These are phyloP conservation scores for Protophormia terraenovae DNA, from an alignment of 2,888 invertebrate genomes.

Conservation along the genomic window DNA sequence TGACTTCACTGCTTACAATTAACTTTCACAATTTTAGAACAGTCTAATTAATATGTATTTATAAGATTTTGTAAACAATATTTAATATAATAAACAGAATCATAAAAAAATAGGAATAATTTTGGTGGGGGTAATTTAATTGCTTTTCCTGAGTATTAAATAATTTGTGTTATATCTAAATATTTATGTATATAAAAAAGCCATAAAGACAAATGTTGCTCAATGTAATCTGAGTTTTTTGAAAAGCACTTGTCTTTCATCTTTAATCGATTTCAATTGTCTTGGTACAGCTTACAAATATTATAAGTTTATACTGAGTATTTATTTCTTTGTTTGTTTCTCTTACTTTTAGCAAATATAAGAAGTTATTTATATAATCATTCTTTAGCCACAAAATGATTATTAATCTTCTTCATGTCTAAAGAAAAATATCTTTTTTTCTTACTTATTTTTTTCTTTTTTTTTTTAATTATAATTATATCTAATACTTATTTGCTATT, in stretches of 20 bases:
- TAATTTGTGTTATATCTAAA: no score
- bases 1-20: no score
- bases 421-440: background rate
- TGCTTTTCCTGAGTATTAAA: no score
- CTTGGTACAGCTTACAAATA: background rate
- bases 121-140: no score
- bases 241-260: background rate
- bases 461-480: background rate
- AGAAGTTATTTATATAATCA: background rate
- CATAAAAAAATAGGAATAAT: no score
- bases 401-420: background rate
- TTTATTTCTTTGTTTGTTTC: background rate
- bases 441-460: background rate
- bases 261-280: background rate
- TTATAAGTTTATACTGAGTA: background rate
- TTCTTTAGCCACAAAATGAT: background rate
- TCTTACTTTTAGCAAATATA: background rate
- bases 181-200: no score
- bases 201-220: no score
- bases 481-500: background rate
- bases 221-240: background rate
- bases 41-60: no score
- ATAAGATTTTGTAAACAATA: no score
- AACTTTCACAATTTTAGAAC: no score
- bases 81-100: no score